Percentiles rank a stretch among this genome's conserved stretches.
Evolutionary conservation across 2,888 invertebrate species (phyloP).

Genomic region (Sturmia bella): DNA sequence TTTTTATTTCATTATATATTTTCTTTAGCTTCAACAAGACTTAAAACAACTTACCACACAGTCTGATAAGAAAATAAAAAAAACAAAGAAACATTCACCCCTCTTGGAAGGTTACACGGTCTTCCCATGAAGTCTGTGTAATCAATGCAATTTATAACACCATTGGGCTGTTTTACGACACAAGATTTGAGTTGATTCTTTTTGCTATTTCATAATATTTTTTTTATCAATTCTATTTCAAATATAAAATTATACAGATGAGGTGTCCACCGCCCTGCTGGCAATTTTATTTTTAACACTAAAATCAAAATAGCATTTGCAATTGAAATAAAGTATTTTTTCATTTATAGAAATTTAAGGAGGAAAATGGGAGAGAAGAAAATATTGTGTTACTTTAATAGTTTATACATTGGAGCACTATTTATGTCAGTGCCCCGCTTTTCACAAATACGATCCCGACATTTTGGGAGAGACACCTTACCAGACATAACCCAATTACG

Average conservation of each 20-base stretch:
- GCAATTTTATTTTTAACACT: too few relatives aligned
- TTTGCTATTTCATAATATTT: background rate
- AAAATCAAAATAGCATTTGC: too few relatives aligned
- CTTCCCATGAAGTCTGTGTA: background rate
- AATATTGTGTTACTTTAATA: too few relatives aligned
- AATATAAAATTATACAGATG: background rate
- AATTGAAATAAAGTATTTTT: too few relatives aligned
- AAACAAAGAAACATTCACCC: background rate
- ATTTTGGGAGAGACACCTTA: too few relatives aligned
- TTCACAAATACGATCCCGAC: too few relatives aligned
- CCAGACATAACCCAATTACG: too few relatives aligned
- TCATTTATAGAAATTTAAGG: too few relatives aligned
- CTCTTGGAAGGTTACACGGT: background rate
- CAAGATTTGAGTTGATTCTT: slow-evolving; percentile 24
- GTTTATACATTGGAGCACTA: too few relatives aligned
- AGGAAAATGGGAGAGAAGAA: too few relatives aligned
- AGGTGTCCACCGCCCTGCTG: background rate
- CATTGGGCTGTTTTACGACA: slow-evolving; percentile 36
- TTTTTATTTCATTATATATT: slow-evolving; percentile 1
- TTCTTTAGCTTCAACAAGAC: slow-evolving; percentile 7
- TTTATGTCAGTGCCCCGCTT: too few relatives aligned
- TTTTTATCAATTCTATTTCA: slow-evolving; percentile 25
- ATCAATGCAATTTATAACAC: slow-evolving; percentile 41
- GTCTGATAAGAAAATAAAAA: background rate
- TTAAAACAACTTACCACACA: background rate